Conservation (phyloP, 2,113 vertebrate species). For the Hydrochoerus hydrochaeris region DNA sequence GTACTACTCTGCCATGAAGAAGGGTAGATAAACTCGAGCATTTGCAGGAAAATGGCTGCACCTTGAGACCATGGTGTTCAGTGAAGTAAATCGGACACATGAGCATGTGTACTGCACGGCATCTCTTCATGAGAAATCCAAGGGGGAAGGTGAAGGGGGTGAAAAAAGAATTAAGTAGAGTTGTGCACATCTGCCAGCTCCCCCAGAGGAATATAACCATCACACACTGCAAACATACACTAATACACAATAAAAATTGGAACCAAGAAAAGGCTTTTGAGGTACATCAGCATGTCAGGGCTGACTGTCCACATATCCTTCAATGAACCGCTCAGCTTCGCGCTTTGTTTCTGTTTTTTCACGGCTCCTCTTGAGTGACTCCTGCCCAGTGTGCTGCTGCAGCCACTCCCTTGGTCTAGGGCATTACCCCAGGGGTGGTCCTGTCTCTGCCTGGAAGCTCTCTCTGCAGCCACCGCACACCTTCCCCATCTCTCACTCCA, state of each 20-base stretch:
- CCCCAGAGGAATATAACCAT: neutral
- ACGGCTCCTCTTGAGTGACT: neutral
- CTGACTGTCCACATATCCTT: neutral
- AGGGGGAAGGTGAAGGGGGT: neutral
- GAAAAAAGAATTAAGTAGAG: neutral
- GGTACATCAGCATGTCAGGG: neutral
- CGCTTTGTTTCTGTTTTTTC: neutral
- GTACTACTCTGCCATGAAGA: neutral
- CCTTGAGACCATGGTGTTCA: neutral
- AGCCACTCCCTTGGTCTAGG: neutral
- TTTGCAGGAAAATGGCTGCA: neutral
- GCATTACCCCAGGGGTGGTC: neutral
- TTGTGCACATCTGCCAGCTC: neutral
- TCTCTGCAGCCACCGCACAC: neutral
- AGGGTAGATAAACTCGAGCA: neutral
- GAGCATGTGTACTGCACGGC: too few relatives aligned
- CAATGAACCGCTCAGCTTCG: neutral
- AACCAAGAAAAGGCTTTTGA: neutral
- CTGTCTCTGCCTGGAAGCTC: neutral
- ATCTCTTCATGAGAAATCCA: neutral
- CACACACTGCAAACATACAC: neutral
- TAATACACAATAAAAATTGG: neutral
- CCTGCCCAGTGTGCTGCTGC: neutral
- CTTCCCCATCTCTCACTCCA: neutral
- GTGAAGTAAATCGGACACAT: neutral